Base-by-base conservation (phyloP, 2,797 vertebrate genomes). In the Vespertilio murinus region DNA sequence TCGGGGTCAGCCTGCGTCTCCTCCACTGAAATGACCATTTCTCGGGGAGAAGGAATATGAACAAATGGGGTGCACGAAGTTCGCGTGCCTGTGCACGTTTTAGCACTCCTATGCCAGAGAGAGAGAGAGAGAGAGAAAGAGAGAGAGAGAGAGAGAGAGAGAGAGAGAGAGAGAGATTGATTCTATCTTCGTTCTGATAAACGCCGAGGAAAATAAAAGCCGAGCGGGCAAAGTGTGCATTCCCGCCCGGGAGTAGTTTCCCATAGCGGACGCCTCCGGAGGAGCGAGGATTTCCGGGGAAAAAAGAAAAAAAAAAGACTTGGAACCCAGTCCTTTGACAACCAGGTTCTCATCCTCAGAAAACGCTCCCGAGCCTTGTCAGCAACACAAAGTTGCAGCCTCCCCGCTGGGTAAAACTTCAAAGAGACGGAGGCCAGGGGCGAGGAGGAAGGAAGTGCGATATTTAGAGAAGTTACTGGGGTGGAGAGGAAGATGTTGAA, bases 391-490 rank as follows among this genome's bases (percentile, higher is more conserved):
- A 97, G 92, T 94, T 93, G 78, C 79, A 92, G 59, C 65, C 92
- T 47, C 65, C 93, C 83, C 87, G 89, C 87, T 40, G 70, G 38
- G 87, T 61, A 94, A 95, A 95, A 97, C 95, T 96, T 97, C 94
- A 93, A 97, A 96, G 90, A 35, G 77, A 40, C 16, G 10, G 84
- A 93, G 47, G 93, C 91, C 49, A 25, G 47, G n/a, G 77, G 54
- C 70, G 47, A 49, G 77, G 82, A 96, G 96, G 94, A 97, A 97
- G 96, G 96, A 97, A 97, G 95, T 96, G 93, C 20, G 94, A 90
- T 96, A 95, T 96, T 97, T 93, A 96, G 91, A 97, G 90, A 97
- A 97, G 73, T 92, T 85, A 45, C 67, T 73, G 45, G 86, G 92
- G 93, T 47, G 82, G 42, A 78, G 70, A 88, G 91, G 67, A 28